These are phyloP conservation scores for Penaeus indicus DNA, from an alignment of 1,140 invertebrate genomes.

Conservation along the genomic window DNA sequence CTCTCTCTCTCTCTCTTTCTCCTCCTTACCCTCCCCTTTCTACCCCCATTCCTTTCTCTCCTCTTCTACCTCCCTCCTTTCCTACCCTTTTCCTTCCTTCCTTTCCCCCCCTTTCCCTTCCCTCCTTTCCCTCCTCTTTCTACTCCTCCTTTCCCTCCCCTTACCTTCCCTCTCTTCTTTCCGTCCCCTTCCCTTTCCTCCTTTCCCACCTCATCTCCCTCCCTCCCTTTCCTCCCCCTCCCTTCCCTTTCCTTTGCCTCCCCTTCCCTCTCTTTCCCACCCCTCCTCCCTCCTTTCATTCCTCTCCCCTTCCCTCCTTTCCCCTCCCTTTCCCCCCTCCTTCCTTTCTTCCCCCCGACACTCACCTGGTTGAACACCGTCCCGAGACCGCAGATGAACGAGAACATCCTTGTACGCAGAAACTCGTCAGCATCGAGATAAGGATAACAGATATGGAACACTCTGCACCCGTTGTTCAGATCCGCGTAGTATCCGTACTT, in stretches of 20 bases:
- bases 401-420: conserved; percentile 79
- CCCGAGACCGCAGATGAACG: conserved; percentile 88
- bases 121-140: too few relatives aligned
- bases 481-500: conserved; percentile 89
- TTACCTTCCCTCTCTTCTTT: not conserved
- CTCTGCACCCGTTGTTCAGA: conserved; percentile 87
- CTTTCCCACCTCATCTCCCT: too few relatives aligned
- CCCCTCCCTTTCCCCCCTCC: not conserved
- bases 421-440: conserved; percentile 74
- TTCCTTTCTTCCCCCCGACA: not conserved
- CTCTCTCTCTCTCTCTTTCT: too few relatives aligned
- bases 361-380: conserved; percentile 85
- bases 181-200: not conserved
- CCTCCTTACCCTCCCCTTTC: not conserved
- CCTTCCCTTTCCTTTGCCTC: not conserved
- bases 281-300: not conserved
- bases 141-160: too few relatives aligned
- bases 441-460: conserved; percentile 88
- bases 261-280: not conserved
- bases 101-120: too few relatives aligned
- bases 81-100: not conserved
- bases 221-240: not conserved
- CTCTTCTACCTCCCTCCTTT: not conserved
- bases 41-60: not conserved
- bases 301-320: not conserved